Base-by-base conservation (phyloP, 2,888 invertebrate genomes). In the Agriopis marginaria region DNA sequence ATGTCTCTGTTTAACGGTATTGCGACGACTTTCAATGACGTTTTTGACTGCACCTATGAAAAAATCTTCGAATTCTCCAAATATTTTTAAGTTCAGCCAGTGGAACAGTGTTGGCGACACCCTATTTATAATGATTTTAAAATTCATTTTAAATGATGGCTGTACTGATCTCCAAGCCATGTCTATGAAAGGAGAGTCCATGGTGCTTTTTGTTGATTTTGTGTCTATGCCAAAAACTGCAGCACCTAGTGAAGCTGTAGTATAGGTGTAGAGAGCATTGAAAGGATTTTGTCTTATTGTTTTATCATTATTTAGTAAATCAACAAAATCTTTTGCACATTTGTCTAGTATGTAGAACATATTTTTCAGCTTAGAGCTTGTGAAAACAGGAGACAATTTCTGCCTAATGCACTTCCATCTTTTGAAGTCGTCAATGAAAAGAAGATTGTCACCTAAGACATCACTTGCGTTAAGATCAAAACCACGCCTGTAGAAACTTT, bases 151-250 rank as follows among this genome's bases (percentile, higher is more conserved):
- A 0, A 81, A 47, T 0, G 83, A 71, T 8, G 87, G 84, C 53
- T 78, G 67, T 3, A 82, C 59, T 11, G 82, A 72, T 71, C 85
- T 85, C 82, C 83, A 80, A 40, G 83, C 81, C 86, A 89, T 88
- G 0, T 88, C 81, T 42, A 86, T 71, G 61, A 89, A 92, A 32
- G 87, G 90, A 5, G 83, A 91, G 49, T 92, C 81, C 87, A 91
- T 88, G 0, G 86, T 82, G 56, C 83, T 89, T 8, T 85, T 79
- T 1, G 81, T 79, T 49, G 85, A 78, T 7, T 61, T 69, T 4
- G 88, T 85, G 53, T 91, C 89, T 23, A 94, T 86, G 0, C 94
- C 94, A 71, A 94, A 94, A 0, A 94, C 86, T 9, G 91, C 83
- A 2, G 91, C 87, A 6, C 86, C 89, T 44, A 92, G 88, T 0